Base-by-base conservation (phyloP, 2,888 invertebrate species). In the Hydrotaea cyrtoneurina region DNA sequence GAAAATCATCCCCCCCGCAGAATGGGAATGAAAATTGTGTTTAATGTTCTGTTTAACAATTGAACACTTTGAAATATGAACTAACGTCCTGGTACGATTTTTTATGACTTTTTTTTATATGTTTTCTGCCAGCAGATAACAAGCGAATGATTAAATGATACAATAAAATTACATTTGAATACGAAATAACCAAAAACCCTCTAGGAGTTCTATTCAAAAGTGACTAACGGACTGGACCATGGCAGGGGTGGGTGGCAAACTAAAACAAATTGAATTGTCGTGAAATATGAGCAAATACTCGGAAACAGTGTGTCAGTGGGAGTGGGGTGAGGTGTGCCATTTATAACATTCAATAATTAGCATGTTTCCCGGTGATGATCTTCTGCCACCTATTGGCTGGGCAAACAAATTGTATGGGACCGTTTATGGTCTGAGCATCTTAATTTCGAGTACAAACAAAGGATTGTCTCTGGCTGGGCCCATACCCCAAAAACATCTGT, bases 31-130 rank as follows among this genome's bases (percentile, higher is more conserved):
- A 57, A 78, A 71, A 8, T 50, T 72, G 74, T 15, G 72, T 64
- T 84, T 81, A 84, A 84, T 84, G 84, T 84, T 76, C 72, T 76
- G 84, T 81, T 53, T 39, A 81, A 66, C 64, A 81, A 81, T 78
- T 84, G 81, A 84, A 80, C 64, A 72, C 19, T 78, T 78, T 80
- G 57, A 73, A 72, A 69, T 77, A 69, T 77, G 19, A 76, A 78
- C 57, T 74, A 31, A 17, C 43, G 62, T 66, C 39, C 46, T 39
- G 19, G 43, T 39, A 78, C 23, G 19, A 17, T 71, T 76, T 57
- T 39, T 69, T 69, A 46, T 15, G 46, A 31, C 10, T 57, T 66
- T 21, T 66, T 21, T 13, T 62, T 79, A 13, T 64, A 66, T 55
- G 4, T 57, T 62, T 77, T 15, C 23, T 19, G 69, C 31, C 43